phyloP scores from a whole-genome alignment of 2,888 invertebrate genomes.

The Keiferia lycopersicella region DNA sequence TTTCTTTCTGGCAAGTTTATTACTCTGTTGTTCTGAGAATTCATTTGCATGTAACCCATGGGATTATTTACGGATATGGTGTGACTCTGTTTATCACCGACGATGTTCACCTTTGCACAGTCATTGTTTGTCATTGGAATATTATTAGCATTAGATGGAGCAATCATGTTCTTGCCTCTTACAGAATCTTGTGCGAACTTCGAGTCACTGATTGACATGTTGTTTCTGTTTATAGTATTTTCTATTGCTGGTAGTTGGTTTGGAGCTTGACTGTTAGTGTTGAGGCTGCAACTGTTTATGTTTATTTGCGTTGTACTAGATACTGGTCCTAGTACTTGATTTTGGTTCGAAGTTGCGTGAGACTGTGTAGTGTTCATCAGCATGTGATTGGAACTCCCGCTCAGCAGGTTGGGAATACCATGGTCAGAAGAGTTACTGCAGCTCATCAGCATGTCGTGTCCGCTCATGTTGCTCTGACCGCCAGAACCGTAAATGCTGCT shows the following conservation, averaged over 20 bases:
- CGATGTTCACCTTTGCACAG: constrained; percentile 69
- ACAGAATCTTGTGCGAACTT: constrained; percentile 67
- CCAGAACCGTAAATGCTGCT: constrained; percentile 60
- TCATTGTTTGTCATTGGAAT: constrained; percentile 63
- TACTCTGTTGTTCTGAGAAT: constrained; percentile 68
- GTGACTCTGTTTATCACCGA: constrained; percentile 70
- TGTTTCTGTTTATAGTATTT: constrained; percentile 61
- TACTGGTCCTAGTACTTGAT: constrained; percentile 60
- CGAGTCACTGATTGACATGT: constrained; percentile 60
- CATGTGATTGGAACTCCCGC: constrained; percentile 64
- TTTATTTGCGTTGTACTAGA: constrained; percentile 65
- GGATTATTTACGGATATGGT: constrained; percentile 71
- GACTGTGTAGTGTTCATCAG: constrained; percentile 68
- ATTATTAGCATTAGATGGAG: constrained; percentile 56
- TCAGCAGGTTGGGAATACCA: constrained; percentile 62
- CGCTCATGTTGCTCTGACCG: constrained; percentile 58
- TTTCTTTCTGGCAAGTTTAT: constrained; percentile 74
- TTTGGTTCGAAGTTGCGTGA: constrained; percentile 60
- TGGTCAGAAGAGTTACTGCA: constrained; percentile 69
- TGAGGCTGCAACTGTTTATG: constrained; percentile 70
- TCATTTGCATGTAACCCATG: constrained; percentile 75
- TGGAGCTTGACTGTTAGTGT: constrained; percentile 56
- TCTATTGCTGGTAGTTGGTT: constrained; percentile 64
- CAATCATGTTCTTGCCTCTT: constrained; percentile 71
- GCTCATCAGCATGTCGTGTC: constrained; percentile 72